Conservation (phyloP, 2,888 invertebrate genomes). For the Anorthoa munda region DNA sequence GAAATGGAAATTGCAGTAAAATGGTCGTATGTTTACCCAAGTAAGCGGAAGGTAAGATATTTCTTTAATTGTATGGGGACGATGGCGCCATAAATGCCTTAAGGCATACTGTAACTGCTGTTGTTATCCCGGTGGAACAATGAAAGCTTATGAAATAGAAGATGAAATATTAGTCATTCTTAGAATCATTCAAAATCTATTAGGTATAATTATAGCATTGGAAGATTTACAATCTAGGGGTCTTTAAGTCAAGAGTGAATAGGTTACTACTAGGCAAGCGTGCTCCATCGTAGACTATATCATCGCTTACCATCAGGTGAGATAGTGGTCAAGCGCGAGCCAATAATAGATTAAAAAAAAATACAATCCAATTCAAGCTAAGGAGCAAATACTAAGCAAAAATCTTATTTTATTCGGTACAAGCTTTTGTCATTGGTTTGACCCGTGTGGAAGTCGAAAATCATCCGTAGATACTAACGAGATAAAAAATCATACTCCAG, state of each 20-base stretch:
- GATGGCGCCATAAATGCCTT: neutral
- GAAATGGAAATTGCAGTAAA: neutral
- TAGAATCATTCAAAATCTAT: neutral
- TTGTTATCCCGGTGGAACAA: conserved; percentile 4
- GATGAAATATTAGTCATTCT: neutral
- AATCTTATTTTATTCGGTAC: neutral
- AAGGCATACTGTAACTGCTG: neutral
- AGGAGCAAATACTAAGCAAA: neutral
- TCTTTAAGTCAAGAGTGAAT: no score
- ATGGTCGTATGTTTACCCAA: neutral
- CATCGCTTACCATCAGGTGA: no score
- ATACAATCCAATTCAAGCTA: neutral
- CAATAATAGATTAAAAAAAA: no score
- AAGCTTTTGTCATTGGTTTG: no score
- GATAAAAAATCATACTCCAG: no score
- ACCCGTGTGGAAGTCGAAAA: no score
- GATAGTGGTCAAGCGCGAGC: no score
- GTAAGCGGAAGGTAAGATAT: conserved; percentile 12
- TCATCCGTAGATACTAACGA: no score
- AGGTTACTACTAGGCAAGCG: no score
- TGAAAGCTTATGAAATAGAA: neutral
- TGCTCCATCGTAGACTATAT: no score
- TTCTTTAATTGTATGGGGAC: neutral
- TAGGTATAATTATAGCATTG: neutral
- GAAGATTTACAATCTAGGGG: neutral